These are phyloP conservation scores for Eospalax fontanierii DNA, from an alignment of 2,797 vertebrate species.

Conservation along the genomic window DNA sequence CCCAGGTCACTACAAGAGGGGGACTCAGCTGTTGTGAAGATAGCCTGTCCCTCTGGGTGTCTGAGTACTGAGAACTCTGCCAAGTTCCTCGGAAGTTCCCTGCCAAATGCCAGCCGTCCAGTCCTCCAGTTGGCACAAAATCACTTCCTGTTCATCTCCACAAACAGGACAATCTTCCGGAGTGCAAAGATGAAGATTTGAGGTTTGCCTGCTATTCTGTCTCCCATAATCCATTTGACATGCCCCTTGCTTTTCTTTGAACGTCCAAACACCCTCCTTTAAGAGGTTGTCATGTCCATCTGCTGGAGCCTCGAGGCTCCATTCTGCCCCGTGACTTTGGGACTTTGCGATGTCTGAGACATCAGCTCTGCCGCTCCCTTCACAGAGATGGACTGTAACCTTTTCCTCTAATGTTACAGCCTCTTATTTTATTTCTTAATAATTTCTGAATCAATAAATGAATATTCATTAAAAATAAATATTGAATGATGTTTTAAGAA, in stretches of 20 bases:
- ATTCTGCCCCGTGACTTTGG: neutral
- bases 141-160: neutral
- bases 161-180: neutral
- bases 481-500: neutral
- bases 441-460: neutral
- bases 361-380: neutral
- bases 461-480: no score
- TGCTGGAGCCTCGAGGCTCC: neutral
- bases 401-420: neutral
- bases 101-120: neutral
- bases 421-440: slow-evolving; percentile 30
- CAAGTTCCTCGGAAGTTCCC: neutral
- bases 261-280: neutral
- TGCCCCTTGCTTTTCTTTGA: slow-evolving; percentile 24
- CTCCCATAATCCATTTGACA: neutral
- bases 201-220: neutral
- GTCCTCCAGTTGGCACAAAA: neutral
- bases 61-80: neutral
- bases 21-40: neutral
- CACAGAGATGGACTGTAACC: neutral
- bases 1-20: neutral
- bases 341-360: neutral
- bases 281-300: neutral
- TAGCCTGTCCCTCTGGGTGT: neutral
- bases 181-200: neutral